Evolutionary conservation across 2,888 invertebrate species (phyloP).

Genomic region (Lottia gigantea): DNA sequence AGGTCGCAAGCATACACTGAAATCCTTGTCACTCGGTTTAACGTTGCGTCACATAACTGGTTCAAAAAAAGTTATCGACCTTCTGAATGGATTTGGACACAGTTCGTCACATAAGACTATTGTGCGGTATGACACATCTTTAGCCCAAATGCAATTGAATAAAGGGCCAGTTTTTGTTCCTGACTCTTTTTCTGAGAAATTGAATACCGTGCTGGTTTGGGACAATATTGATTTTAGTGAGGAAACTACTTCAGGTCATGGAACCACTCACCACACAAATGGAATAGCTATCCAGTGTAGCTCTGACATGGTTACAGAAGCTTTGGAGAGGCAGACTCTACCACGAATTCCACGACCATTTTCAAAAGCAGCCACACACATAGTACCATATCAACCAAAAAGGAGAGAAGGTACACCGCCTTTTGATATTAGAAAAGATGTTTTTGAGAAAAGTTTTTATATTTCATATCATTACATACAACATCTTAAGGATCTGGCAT

Average conservation of each 20-base stretch:
- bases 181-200: not conserved
- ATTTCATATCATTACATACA: not conserved
- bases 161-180: not conserved
- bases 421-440: not conserved
- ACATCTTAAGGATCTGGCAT: not conserved
- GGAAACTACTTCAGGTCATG: conserved; percentile 14
- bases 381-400: not conserved
- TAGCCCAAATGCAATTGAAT: not conserved
- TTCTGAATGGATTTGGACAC: too few species aligned
- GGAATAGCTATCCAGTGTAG: not conserved
- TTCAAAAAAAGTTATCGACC: too few species aligned
- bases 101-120: too few species aligned
- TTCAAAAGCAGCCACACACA: not conserved
- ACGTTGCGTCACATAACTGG: too few species aligned
- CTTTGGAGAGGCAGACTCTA: not conserved
- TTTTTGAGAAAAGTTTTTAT: not conserved
- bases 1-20: too few species aligned
- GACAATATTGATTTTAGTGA: conserved; percentile 23
- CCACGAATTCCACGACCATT: not conserved
- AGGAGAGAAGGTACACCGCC: not conserved
- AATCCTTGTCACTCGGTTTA: too few species aligned
- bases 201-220: conserved; percentile 9
- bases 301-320: too few species aligned
- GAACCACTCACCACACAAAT: conserved; percentile 14
- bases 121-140: not conserved